Base-by-base conservation (phyloP, 2,113 vertebrate species). In the Deroptyus accipitrinus region DNA sequence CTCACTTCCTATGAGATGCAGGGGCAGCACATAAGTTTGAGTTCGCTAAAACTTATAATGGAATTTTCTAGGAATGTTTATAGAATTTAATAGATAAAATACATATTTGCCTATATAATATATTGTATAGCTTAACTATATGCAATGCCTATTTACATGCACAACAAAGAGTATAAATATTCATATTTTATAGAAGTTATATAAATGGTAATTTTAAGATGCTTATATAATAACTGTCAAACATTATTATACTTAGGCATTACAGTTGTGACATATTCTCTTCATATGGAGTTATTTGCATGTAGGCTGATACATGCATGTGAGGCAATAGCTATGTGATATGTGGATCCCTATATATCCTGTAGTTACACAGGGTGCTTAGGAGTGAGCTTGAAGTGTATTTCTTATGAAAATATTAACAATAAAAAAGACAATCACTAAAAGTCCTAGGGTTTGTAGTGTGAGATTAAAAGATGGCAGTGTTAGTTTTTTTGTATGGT, bases 21-120 rank as follows among this genome's bases (percentile, higher is more conserved):
- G 4, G 13, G 13, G 10, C 0, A 0, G 10, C 8, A 67, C 6
- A 1, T 27, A 55, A 52, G 3, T 72, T 18, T 76, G 41, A 79
- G 46, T 67, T 11, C 13, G 18, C 27, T 46, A 61, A 70, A 86
- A 51, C 1, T 44, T 61, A 54, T 39, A 0, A 30, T 64, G 27
- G 42, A 31, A 6, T 31, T 57, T 91, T 88, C 27, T 74, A 64
- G n/a, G 6, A 3, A 28, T 7, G 5, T 39, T 82, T 52, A 35
- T 76, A 12, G 30, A 31, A 37, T 39, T 73, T 37, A 57, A 44
- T 85, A 41, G 52, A 44, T 44, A 17, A 48, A 24, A 44, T 39
- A 48, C 5, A 7, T 64, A 51, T 51, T 69, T 79, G 6, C 37
- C 9, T 51, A 10, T 39, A 57, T n/a, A 7, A 27, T 69, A 59